Evolutionary conservation across 2,113 vertebrate species (phyloP), one percentile per base, ranked within the genome.

Genomic region (Myotis lucifugus): DNA sequence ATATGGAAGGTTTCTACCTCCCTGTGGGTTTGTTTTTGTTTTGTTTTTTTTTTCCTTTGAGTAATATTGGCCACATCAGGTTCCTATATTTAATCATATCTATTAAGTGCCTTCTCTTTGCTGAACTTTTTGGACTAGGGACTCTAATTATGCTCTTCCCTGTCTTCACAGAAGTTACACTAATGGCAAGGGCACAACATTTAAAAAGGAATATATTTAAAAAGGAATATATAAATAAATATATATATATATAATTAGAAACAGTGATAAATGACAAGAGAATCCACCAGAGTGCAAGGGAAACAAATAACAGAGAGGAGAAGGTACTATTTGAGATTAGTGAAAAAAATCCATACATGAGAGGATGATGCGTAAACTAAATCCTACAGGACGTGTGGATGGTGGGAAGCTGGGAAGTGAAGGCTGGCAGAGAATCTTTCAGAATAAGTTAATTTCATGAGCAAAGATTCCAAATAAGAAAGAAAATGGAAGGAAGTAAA

Each of bases 31-130:
- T 42, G 40, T 42, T 42, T 42, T 42, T 42, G 40, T 42, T 42
- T 42, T 42, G 40, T 42, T 54, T 54, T 56, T 74, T 92, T 76
- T 90, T 77, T n/a, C 32, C n/a, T 89, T 69, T 87, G n/a, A 46
- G 8, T 56, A 81, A 46, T 82, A 81, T 5, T 61, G 14, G 19
- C 5, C 13, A 76, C 12, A 84, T 37, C 6, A 59, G 79, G 12
- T 27, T 66, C 14, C 15, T 81, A 25, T 19, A 81, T 67, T 82
- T 40, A 48, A 12, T 34, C 74, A 25, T 81, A 8, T n/a, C 5
- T 66, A 19, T 18, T 34, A 67, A 48, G 6, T 73, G 4, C 8
- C 40, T 94, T 93, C 8, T 85, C 46, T 59, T 4, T 78, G 29
- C 42, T 67, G 74, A 8, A 15, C 15, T 84, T 61, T 61, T 4